These are phyloP conservation scores for Drosophila acutilabella DNA, from an alignment of 2,888 invertebrate genomes.

Conservation along the genomic window DNA sequence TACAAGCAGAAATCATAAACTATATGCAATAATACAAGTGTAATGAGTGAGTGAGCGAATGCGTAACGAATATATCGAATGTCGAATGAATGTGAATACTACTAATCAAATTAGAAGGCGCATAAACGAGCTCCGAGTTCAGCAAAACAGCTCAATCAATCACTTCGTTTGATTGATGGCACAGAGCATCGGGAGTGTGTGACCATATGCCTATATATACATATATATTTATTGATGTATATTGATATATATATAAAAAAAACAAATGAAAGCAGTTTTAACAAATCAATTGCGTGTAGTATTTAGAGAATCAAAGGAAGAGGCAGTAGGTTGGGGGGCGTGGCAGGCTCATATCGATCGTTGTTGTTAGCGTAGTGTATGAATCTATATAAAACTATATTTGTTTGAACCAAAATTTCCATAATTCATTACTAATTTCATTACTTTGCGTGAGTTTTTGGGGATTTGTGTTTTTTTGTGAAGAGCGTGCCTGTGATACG, in stretches of 20 bases:
- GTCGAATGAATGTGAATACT: constrained; percentile 22
- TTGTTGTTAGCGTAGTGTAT: constrained; percentile 67
- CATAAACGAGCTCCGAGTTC: neutral
- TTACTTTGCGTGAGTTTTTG: constrained; percentile 50
- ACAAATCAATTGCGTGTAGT: constrained; percentile 15
- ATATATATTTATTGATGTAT: constrained; percentile 20
- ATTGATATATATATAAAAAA: neutral
- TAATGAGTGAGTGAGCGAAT: constrained; percentile 21
- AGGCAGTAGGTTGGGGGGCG: neutral
- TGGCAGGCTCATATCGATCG: constrained; percentile 69
- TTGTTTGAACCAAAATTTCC: constrained; percentile 5
- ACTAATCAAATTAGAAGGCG: constrained; percentile 14
- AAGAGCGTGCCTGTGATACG: constrained; percentile 85
- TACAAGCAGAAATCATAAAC: constrained; percentile 21
- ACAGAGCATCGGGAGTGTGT: neutral
- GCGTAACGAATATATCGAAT: constrained; percentile 3
- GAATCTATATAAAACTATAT: constrained; percentile 13
- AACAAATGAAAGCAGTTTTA: constrained; percentile 3
- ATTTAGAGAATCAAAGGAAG: neutral
- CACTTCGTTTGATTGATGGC: neutral
- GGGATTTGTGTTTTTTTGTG: neutral
- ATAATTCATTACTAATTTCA: constrained; percentile 6
- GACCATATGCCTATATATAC: constrained; percentile 3
- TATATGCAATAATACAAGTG: constrained; percentile 56
- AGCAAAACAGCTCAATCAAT: neutral